Percentiles rank a stretch among this genome's conserved stretches.
These are phyloP conservation scores for Drosophila diplacantha DNA, from an alignment of 2,888 invertebrate species.

Conservation along the genomic window DNA sequence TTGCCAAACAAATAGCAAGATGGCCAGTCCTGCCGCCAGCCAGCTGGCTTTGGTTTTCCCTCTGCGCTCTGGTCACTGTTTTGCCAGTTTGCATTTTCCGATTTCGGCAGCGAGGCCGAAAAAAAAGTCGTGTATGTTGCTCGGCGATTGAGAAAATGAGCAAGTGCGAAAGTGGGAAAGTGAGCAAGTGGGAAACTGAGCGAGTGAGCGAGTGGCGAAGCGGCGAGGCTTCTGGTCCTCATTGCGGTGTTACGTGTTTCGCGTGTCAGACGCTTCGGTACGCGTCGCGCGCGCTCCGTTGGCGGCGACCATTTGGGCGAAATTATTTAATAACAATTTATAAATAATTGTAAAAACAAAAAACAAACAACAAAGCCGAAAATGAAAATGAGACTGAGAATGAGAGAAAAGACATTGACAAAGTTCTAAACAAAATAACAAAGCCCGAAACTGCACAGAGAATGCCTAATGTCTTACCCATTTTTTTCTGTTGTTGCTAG, in stretches of 20 bases:
- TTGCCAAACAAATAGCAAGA: neutral
- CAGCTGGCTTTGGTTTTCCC: conserved; percentile 22
- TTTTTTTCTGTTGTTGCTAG: conserved; percentile 10
- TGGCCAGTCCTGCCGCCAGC: conserved; percentile 9
- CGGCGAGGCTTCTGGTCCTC: conserved; percentile 61
- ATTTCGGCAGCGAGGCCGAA: conserved; percentile 70
- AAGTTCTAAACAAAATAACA: conserved; percentile 5
- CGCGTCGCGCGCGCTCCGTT: conserved; percentile 51
- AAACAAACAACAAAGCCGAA: neutral
- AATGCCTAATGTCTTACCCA: conserved; percentile 6
- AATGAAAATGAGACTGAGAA: no score
- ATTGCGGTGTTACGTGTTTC: conserved; percentile 79
- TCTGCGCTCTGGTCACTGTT: conserved; percentile 22
- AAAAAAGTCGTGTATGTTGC: conserved; percentile 28
- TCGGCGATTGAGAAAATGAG: conserved; percentile 24
- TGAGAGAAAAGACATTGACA: neutral
- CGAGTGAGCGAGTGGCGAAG: conserved; percentile 14
- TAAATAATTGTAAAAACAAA: conserved; percentile 35
- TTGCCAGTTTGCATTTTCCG: conserved; percentile 52
- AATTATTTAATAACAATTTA: conserved; percentile 39
- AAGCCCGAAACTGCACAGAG: conserved; percentile 18
- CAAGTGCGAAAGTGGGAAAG: conserved; percentile 11
- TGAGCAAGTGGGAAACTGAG: conserved; percentile 12
- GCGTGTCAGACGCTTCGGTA: conserved; percentile 74
- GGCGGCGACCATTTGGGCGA: conserved; percentile 49